These are phyloP conservation scores for Enteromius viviparus DNA, from an alignment of 2,797 vertebrate genomes.

Conservation along the genomic window DNA sequence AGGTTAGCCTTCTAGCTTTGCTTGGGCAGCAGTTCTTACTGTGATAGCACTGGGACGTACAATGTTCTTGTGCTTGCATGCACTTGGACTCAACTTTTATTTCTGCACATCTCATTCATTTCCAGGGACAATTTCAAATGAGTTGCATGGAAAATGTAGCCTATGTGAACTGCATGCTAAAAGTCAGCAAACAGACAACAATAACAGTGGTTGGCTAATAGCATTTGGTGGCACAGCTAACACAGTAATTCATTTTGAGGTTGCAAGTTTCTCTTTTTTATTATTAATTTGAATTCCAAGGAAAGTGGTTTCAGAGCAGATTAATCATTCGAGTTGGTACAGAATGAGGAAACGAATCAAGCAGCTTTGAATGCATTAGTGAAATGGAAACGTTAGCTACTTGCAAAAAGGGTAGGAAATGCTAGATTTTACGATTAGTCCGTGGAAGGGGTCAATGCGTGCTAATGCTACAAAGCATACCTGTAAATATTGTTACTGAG, in stretches of 20 bases:
- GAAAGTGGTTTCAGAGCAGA: not conserved
- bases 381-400: not conserved
- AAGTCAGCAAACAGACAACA: not conserved
- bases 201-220: not conserved
- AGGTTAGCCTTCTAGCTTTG: slow-evolving; percentile 49
- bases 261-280: not conserved
- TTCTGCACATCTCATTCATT: not conserved
- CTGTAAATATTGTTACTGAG: not conserved
- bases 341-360: slow-evolving; percentile 17
- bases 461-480: not conserved
- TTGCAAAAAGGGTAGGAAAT: not conserved
- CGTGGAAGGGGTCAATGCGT: not conserved
- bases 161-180: not conserved
- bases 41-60: not conserved
- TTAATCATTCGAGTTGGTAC: not conserved
- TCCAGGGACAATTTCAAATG: not conserved
- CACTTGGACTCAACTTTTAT: not conserved
- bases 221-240: not conserved
- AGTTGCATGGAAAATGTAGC: not conserved
- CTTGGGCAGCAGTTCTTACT: slow-evolving; percentile 47
- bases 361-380: not conserved
- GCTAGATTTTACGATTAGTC: not conserved
- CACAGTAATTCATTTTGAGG: not conserved
- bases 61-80: slow-evolving; percentile 30
- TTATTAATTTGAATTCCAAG: not conserved